A percentile compares a stretch with the other conserved stretches of the same genome.
phyloP scores from a whole-genome alignment of 2,113 vertebrate genomes.

The Brienomyrus brachyistius region DNA sequence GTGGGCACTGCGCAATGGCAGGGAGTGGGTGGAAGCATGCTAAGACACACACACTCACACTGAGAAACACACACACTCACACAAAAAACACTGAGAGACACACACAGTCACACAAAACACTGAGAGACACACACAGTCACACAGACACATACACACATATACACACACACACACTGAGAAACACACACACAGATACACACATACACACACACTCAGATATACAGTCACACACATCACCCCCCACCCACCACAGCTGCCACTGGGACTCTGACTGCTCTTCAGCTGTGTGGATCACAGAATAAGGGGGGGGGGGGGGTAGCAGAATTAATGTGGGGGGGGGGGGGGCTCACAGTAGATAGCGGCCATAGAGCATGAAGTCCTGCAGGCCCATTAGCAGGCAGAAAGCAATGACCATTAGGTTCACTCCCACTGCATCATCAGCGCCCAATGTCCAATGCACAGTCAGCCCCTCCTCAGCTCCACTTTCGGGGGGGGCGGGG shows the following conservation, averaged over 20 bases:
- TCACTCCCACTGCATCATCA: conserved; percentile 42
- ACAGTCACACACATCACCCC: not conserved
- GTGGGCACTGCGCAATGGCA: not conserved
- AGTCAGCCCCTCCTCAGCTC: not conserved
- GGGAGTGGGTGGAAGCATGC: not conserved
- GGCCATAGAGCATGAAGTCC: conserved; percentile 39
- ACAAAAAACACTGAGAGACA: not conserved
- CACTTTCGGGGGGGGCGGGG: not conserved
- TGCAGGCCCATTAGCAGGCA: conserved; percentile 58
- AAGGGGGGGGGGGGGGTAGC: conserved; percentile 17
- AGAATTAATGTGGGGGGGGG: conserved; percentile 21
- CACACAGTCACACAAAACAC: not conserved
- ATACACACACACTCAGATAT: not conserved
- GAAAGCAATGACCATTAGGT: conserved; percentile 62
- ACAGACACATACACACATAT: not conserved
- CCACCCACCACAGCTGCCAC: not conserved
- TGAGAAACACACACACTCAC: not conserved
- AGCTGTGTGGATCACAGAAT: not conserved
- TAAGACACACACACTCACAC: not conserved
- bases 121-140: not conserved
- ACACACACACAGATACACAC: not conserved
- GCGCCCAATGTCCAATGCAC: not conserved
- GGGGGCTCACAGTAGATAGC: no score
- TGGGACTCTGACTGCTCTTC: conserved; percentile 5
- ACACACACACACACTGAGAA: not conserved